Base-by-base conservation (phyloP, 2,888 invertebrate species). In the Leucophenga montana region DNA sequence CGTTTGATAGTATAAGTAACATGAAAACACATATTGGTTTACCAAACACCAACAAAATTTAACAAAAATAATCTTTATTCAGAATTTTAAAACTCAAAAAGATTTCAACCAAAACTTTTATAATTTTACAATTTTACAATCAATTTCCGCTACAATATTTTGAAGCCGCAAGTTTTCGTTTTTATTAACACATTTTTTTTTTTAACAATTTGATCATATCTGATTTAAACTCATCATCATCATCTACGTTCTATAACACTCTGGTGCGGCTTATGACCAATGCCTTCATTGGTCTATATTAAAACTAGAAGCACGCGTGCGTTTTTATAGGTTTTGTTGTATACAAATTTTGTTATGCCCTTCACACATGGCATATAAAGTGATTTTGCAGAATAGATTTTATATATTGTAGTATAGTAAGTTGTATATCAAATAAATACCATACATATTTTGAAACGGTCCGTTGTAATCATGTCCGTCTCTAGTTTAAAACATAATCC, bases 21-120 rank as follows among this genome's bases (percentile, higher is more conserved):
- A n/a, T n/a, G n/a, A n/a, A n/a, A n/a, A n/a, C n/a, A n/a, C n/a
- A n/a, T n/a, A n/a, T n/a, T n/a, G n/a, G n/a, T n/a, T n/a, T n/a
- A n/a, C n/a, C n/a, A 6, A 56, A 20, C 13, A 57, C 27, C 33
- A 27, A 39, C 33, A 50, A 61, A 18, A 67, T 68, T 77, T 83
- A 83, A 85, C 80, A 83, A 83, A 83, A 83, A 83, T 83, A 83
- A 78, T 75, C 73, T 84, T 83, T 83, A 84, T 83, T 82, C 61
- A 75, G 59, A 83, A 77, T 69, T 70, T 76, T 69, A 71, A 77
- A 74, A 64, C 46, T n/a, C 11, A 64, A 48, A 64, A 22, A 4
- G 16, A 31, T 20, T 18, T 64, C 53, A 39, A 39, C 8, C 11
- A 39, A 39, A 39, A n/a, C 53, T 68, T 53, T 18, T 13, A n/a